Conservation (phyloP, 2,888 invertebrate genomes). For the Autographa pulchrina region DNA sequence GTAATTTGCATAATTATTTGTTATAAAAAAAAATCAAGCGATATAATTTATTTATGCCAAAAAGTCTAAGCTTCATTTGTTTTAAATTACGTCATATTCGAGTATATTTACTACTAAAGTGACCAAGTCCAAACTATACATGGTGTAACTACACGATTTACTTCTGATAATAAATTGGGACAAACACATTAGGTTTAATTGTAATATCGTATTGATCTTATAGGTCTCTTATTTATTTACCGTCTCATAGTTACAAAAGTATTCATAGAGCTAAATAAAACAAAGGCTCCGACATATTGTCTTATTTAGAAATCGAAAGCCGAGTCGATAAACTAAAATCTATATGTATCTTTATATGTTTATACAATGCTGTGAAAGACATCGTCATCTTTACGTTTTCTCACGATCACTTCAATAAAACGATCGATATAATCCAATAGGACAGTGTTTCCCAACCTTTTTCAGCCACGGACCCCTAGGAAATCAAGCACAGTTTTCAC, state of each 20-base stretch:
- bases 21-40: no score
- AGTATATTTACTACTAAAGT: no score
- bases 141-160: not conserved
- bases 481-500: no score
- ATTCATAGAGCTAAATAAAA: no score
- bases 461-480: no score
- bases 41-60: no score
- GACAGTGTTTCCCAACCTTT: no score
- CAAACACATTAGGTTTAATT: not conserved
- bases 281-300: not conserved
- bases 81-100: no score
- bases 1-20: no score
- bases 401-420: slow-evolving; percentile 63
- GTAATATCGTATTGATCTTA: not conserved
- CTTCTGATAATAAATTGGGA: not conserved
- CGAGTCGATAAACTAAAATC: not conserved
- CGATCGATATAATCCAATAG: slow-evolving; percentile 78
- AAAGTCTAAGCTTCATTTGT: no score
- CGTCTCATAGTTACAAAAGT: no score
- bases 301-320: not conserved
- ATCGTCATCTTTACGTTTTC: slow-evolving; percentile 52
- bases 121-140: not conserved
- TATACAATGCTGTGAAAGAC: not conserved
- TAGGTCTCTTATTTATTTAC: not conserved
- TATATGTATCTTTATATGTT: not conserved